Base-by-base conservation (phyloP, 1,140 invertebrate species). In the Littorina saxatilis region DNA sequence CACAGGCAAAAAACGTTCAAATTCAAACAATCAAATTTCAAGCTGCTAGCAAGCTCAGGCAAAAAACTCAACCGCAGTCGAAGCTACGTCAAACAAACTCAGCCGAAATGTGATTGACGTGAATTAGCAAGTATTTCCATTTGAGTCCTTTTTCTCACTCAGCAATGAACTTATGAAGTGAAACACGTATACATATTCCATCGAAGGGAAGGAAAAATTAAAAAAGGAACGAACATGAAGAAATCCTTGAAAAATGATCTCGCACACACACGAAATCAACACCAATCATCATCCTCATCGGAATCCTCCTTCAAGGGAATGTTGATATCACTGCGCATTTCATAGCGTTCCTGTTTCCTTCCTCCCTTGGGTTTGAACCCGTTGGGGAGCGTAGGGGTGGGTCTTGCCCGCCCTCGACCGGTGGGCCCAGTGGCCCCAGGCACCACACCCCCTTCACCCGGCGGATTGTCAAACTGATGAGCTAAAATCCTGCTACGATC, bases 251-350 rank as follows among this genome's bases (percentile, higher is more conserved):
- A 9, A n/a, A 9, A 29, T 17, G 32, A 35, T 29, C 20, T 68
- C 66, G 35, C 66, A 68, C 32, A 29, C n/a, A 68, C 17, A 35
- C n/a, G n/a, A 32, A 13, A 50, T 82, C 66, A 90, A 88, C 88
- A 89, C 88, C 89, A 91, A 76, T 90, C 89, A 32, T 87, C 88
- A 29, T 89, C 88, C 55, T 90, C 89, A 77, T 89, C 88, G 0
- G 88, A 88, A 68, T 91, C 88, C 52, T 88, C 84, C 68, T 86
- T 85, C n/a, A 91, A 74, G 52, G 90, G 88, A 79, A 84, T 86
- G 81, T 87, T 89, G 77, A 87, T 87, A 81, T 91, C 88, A 83
- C 88, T 88, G 37, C 88, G 70, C 82, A 91, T 87, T 83, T 91
- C 89, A 66, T 89, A 84, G 75, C 90, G 89, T 37, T 91, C 90